phyloP scores from a whole-genome alignment of 2,888 invertebrate genomes.

The Eucera pruinosa region DNA sequence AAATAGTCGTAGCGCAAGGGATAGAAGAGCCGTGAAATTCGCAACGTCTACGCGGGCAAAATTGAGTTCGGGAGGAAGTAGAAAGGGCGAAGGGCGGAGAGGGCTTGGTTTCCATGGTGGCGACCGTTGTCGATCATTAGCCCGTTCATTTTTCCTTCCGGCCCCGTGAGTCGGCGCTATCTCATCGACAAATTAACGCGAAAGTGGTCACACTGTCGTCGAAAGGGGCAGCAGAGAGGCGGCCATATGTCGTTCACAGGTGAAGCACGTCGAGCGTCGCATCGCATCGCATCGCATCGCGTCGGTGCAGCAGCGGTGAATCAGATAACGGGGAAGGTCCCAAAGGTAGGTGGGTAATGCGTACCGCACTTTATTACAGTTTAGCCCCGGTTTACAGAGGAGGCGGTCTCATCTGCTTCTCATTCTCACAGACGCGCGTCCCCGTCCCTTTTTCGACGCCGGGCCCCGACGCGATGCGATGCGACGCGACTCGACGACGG shows the following conservation, averaged over 20 bases:
- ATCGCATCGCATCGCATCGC: no score
- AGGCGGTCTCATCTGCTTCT: constrained; percentile 44
- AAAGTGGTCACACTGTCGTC: constrained; percentile 64
- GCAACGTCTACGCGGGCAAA: no score
- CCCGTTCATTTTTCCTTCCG: constrained; percentile 33
- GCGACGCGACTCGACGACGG: no score
- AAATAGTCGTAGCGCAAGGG: no score
- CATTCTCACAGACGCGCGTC: constrained; percentile 29
- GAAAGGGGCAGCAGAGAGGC: constrained; percentile 56
- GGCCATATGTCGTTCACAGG: constrained; percentile 79
- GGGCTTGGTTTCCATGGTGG: constrained; percentile 6
- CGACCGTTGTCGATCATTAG: constrained; percentile 47
- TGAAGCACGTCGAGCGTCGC: no score
- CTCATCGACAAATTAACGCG: constrained; percentile 70
- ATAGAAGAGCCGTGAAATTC: no score
- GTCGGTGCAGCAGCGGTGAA: constrained; percentile 55
- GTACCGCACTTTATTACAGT: constrained; percentile 68
- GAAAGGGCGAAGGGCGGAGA: no score
- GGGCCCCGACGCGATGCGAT: no score
- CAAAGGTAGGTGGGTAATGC: constrained; percentile 58
- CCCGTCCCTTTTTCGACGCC: constrained; percentile 36
- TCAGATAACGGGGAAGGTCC: constrained; percentile 72
- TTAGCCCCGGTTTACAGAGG: constrained; percentile 66
- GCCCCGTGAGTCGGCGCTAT: constrained; percentile 41
- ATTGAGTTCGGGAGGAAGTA: no score